phyloP scores from a whole-genome alignment of 2,888 invertebrate genomes.

The Drosophila putrida region DNA sequence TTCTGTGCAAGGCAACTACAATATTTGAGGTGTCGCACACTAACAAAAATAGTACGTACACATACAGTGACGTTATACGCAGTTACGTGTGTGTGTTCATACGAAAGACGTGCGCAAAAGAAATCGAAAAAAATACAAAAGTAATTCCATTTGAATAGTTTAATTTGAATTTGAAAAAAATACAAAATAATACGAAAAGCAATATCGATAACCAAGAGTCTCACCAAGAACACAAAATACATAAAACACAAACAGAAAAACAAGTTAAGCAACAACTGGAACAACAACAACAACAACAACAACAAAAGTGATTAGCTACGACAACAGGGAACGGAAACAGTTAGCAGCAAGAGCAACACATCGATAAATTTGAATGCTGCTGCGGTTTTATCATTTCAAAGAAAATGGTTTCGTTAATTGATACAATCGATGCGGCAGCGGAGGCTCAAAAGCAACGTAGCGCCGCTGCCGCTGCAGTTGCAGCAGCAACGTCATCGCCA shows the following conservation, averaged over 20 bases:
- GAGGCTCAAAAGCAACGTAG: conserved; percentile 68
- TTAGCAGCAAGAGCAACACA: conserved; percentile 27
- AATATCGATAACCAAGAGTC: conserved; percentile 45
- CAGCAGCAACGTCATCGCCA: conserved; percentile 41
- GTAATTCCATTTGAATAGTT: conserved; percentile 32
- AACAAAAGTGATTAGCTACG: conserved; percentile 18
- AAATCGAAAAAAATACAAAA: conserved; percentile 53
- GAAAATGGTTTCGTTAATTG: conserved; percentile 81
- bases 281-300: conserved; percentile 19
- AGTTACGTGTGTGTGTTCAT: conserved; percentile 54
- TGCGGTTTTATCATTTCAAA: conserved; percentile 55
- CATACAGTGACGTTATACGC: conserved; percentile 35
- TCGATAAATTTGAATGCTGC: conserved; percentile 64
- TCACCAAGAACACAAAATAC: conserved; percentile 39
- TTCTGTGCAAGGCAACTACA: conserved; percentile 27
- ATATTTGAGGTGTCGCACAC: conserved; percentile 34
- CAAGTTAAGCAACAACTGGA: conserved; percentile 29
- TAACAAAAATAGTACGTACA: conserved; percentile 39
- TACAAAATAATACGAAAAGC: conserved; percentile 4
- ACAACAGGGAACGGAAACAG: conserved; percentile 31
- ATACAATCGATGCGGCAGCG: conserved; percentile 74
- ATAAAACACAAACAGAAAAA: conserved; percentile 36
- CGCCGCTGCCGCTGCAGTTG: conserved; percentile 55
- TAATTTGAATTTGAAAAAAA: conserved; percentile 10
- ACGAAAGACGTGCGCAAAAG: conserved; percentile 48